Conservation (phyloP, 1,140 invertebrate genomes). For the Galendromus occidentalis region DNA sequence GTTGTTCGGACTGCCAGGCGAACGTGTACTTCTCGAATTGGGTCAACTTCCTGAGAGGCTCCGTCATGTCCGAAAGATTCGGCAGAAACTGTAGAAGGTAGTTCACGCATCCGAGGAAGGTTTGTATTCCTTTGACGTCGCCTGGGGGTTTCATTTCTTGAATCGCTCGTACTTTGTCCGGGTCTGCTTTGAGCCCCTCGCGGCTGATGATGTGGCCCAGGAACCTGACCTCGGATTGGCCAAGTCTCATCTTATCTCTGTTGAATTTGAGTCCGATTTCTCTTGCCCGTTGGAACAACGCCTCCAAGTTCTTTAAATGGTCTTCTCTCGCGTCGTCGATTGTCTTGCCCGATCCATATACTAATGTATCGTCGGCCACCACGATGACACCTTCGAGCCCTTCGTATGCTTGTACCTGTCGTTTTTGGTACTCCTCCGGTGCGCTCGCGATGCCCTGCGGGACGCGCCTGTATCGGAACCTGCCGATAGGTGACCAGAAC, state of each 20-base stretch:
- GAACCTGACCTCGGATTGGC: not conserved
- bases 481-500: slow-evolving; percentile 25
- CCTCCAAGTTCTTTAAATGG: not conserved
- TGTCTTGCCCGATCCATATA: slow-evolving; percentile 6
- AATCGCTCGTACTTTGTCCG: not conserved
- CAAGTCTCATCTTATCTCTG: not conserved
- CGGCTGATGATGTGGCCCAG: not conserved
- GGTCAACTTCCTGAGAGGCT: too few relatives aligned
- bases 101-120: not conserved
- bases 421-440: slow-evolving; percentile 16
- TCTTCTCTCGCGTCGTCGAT: not conserved
- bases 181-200: not conserved
- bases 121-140: not conserved
- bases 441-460: slow-evolving; percentile 11
- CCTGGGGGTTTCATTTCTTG: not conserved
- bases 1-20: too few relatives aligned
- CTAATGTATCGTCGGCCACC: slow-evolving; percentile 18
- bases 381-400: slow-evolving; percentile 12
- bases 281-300: not conserved
- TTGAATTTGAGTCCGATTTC: not conserved
- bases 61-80: too few relatives aligned
- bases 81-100: too few relatives aligned
- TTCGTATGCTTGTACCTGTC: slow-evolving; percentile 13
- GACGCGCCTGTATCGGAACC: slow-evolving; percentile 18
- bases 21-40: too few relatives aligned